These are phyloP conservation scores for Xiphophorus couchianus DNA, from an alignment of 2,113 vertebrate genomes.

Conservation along the genomic window DNA sequence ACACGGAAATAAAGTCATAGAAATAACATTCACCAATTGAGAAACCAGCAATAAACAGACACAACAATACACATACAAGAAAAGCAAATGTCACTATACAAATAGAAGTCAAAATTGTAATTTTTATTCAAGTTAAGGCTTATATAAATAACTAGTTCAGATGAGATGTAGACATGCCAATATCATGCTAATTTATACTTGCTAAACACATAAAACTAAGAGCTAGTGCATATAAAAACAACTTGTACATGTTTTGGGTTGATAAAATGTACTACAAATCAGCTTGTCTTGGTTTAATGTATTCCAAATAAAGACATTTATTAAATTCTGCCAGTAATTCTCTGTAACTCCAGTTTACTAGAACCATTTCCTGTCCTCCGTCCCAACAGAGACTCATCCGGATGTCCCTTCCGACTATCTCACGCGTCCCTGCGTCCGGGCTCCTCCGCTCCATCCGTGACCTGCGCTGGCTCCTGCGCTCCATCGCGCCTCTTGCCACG, in stretches of 20 bases:
- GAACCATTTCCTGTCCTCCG: background rate
- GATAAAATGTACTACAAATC: background rate
- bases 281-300: too few species aligned
- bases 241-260: background rate
- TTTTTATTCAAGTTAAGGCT: too few species aligned
- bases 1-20: too few species aligned
- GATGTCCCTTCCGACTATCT: conserved; percentile 45
- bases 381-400: conserved; percentile 22
- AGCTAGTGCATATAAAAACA: background rate
- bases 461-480: conserved; percentile 39
- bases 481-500: conserved; percentile 3
- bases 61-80: too few species aligned
- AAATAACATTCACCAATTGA: too few species aligned
- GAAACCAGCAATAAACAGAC: too few species aligned
- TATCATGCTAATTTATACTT: too few species aligned
- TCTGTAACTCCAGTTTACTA: background rate
- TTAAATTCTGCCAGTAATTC: background rate
- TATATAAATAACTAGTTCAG: too few species aligned
- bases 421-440: conserved; percentile 46
- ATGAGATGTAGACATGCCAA: too few species aligned
- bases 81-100: too few species aligned
- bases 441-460: conserved; percentile 40
- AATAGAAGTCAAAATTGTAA: too few species aligned
- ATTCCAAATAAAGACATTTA: background rate
- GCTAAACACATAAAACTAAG: too few species aligned